A percentile compares a stretch with the other conserved stretches of the same genome.
Evolutionary conservation across 1,140 invertebrate genomes (phyloP).

Genomic region (Mactra quadrangularis): DNA sequence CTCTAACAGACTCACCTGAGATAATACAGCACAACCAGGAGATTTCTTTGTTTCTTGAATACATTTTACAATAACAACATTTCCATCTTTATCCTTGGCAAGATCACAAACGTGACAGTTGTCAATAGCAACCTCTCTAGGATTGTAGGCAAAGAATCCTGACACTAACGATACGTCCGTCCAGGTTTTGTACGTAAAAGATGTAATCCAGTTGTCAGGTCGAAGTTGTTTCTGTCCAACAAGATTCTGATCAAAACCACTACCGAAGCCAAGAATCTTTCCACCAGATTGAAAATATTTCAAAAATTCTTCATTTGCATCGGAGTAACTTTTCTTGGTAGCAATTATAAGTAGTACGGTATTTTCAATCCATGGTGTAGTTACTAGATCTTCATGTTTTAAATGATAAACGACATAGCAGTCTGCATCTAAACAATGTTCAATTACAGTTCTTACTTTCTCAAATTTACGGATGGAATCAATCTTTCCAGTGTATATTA

Average conservation of each 20-base stretch:
- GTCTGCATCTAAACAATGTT: constrained; percentile 88
- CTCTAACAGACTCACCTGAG: constrained; percentile 86
- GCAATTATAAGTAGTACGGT: constrained; percentile 90
- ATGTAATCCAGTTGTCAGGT: constrained; percentile 49
- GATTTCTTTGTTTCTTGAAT: constrained; percentile 87
- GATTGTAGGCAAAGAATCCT: constrained; percentile 93
- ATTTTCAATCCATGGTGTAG: constrained; percentile 89
- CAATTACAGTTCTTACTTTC: constrained; percentile 88
- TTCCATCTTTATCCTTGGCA: constrained; percentile 92
- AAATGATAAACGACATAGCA: constrained; percentile 91
- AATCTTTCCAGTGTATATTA: constrained; percentile 88
- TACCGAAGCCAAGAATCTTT: constrained; percentile 90
- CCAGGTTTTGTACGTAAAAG: constrained; percentile 90
- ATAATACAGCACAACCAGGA: constrained; percentile 91
- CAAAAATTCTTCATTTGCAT: constrained; percentile 59
- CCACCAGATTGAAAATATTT: constrained; percentile 64
- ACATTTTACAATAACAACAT: constrained; percentile 91
- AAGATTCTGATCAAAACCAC: constrained; percentile 89
- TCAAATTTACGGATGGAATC: constrained; percentile 90
- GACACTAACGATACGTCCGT: constrained; percentile 92
- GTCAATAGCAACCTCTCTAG: constrained; percentile 86
- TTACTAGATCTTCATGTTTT: constrained; percentile 86
- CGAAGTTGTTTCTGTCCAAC: constrained; percentile 86
- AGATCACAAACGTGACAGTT: constrained; percentile 90
- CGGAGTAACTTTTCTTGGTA: constrained; percentile 88